These are phyloP conservation scores for Leptogaster cylindrica DNA, from an alignment of 2,888 invertebrate species.

Conservation along the genomic window DNA sequence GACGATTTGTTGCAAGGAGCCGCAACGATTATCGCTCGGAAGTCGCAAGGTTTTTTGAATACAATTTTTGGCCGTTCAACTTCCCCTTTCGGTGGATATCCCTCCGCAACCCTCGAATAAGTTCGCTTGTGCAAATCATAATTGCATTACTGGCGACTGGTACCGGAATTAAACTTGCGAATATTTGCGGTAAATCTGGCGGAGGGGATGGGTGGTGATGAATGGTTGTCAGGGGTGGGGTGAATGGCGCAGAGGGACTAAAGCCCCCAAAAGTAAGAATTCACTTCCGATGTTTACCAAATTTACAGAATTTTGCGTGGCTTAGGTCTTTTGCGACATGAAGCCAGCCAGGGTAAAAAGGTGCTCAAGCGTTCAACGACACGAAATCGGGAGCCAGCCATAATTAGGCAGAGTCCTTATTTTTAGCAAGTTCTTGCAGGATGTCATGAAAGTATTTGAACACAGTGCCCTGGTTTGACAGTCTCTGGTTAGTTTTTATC, in stretches of 20 bases:
- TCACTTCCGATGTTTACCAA: conserved; percentile 28
- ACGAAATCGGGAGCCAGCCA: conserved; percentile 18
- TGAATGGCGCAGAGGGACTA: too few relatives aligned
- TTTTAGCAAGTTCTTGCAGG: conserved; percentile 13
- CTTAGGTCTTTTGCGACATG: conserved; percentile 1
- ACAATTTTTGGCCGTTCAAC: conserved; percentile 23
- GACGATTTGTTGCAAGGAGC: not conserved
- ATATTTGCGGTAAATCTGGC: not conserved
- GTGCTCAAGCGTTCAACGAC: not conserved
- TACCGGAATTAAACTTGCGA: conserved; percentile 44
- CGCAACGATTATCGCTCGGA: not conserved
- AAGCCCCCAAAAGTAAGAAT: conserved; percentile 1
- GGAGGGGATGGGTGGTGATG: conserved; percentile 1
- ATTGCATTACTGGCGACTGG: conserved; percentile 51
- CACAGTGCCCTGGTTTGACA: not conserved
- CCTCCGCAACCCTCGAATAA: not conserved
- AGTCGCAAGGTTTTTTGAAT: conserved; percentile 16
- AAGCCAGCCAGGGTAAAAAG: not conserved
- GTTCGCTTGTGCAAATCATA: conserved; percentile 44
- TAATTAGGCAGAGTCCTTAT: conserved; percentile 28
- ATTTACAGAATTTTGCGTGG: conserved; percentile 33
- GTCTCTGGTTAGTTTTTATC: not conserved
- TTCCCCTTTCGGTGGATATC: conserved; percentile 32
- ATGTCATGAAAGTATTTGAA: not conserved
- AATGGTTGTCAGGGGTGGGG: not conserved